These are phyloP conservation scores for Agriopis marginaria DNA, from an alignment of 2,888 invertebrate genomes.

Conservation along the genomic window DNA sequence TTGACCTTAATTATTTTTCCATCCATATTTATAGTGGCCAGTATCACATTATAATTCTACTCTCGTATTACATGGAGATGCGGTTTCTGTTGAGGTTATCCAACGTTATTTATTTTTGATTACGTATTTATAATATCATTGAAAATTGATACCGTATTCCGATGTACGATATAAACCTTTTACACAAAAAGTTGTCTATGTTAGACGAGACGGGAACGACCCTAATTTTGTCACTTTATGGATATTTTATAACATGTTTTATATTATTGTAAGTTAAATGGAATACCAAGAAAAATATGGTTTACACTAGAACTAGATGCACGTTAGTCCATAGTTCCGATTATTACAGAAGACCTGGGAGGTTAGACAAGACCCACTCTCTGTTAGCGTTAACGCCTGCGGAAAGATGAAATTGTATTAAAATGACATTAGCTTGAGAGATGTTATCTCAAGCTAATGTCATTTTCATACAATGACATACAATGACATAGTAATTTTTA, in stretches of 20 bases:
- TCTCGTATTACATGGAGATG: slow-evolving; percentile 58
- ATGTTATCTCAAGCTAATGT: too few species aligned
- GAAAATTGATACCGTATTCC: slow-evolving; percentile 57
- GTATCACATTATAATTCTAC: slow-evolving; percentile 41
- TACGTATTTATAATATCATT: slow-evolving; percentile 62
- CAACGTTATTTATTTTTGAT: slow-evolving; percentile 62
- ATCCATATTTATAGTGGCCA: slow-evolving; percentile 29
- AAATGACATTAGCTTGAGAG: too few species aligned
- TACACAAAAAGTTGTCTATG: slow-evolving; percentile 26
- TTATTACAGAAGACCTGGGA: too few species aligned
- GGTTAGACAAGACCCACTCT: too few species aligned
- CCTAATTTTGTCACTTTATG: slow-evolving; percentile 35
- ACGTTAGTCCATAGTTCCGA: neutral
- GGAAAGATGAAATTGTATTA: too few species aligned
- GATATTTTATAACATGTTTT: slow-evolving; percentile 40
- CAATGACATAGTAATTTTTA: too few species aligned
- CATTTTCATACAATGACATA: too few species aligned
- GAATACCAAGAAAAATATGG: neutral
- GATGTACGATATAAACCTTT: slow-evolving; percentile 31
- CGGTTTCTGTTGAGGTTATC: slow-evolving; percentile 52
- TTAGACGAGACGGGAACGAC: slow-evolving; percentile 32
- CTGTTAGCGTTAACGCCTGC: too few species aligned
- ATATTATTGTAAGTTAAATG: neutral
- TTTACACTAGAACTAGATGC: neutral
- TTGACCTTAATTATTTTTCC: slow-evolving; percentile 13